These are phyloP conservation scores for Pipistrellus nathusii DNA, from an alignment of 2,797 vertebrate species.

Conservation along the genomic window DNA sequence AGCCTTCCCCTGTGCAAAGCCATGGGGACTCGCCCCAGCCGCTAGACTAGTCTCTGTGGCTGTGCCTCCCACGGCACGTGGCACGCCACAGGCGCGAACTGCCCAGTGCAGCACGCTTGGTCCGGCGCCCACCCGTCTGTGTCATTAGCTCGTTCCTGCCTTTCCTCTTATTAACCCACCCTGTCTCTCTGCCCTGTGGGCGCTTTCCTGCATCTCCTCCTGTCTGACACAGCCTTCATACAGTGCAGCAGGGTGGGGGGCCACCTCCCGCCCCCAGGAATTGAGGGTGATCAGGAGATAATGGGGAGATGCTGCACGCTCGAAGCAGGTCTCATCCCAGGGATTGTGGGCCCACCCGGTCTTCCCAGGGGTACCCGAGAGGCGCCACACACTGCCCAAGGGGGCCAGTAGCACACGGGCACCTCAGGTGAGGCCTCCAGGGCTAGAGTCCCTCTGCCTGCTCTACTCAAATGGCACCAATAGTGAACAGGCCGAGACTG, in stretches of 20 bases:
- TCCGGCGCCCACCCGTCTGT: neutral
- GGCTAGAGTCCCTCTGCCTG: neutral
- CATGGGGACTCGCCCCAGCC: neutral
- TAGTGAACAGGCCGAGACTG: neutral
- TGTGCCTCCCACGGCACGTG: neutral
- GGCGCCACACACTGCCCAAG: neutral
- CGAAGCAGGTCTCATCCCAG: neutral
- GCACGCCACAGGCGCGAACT: neutral
- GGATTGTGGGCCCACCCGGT: neutral
- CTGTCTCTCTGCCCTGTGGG: neutral
- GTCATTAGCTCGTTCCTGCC: neutral
- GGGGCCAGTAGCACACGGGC: neutral
- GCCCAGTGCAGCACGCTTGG: neutral
- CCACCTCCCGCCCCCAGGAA: neutral
- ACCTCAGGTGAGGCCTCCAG: neutral
- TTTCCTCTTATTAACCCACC: neutral
- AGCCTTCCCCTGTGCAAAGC: rapidly evolving
- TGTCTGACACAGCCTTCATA: neutral
- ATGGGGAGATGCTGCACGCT: neutral
- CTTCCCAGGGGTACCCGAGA: neutral
- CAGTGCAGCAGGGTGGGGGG: neutral
- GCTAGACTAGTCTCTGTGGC: neutral
- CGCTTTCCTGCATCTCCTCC: neutral
- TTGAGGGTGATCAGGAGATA: rapidly evolving
- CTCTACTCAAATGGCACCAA: rapidly evolving